phyloP scores from a whole-genome alignment of 2,888 invertebrate genomes.

The Notodonta dromedarius region DNA sequence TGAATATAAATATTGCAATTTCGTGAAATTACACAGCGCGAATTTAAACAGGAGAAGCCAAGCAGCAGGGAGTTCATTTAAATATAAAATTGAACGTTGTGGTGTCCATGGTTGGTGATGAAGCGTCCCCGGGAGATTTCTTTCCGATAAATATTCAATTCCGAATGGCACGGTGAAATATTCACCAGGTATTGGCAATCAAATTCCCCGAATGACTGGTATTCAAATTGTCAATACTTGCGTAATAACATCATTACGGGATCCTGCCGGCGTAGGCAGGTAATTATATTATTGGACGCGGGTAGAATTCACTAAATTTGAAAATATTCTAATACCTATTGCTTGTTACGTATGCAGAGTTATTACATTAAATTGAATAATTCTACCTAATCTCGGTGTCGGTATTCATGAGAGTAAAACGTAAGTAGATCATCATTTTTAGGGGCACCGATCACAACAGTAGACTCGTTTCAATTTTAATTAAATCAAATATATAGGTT shows the following conservation, averaged over 20 bases:
- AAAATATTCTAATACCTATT: too few relatives aligned
- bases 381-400: too few relatives aligned
- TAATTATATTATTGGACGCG: neutral
- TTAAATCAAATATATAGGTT: too few relatives aligned
- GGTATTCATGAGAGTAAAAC: too few relatives aligned
- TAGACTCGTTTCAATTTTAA: too few relatives aligned
- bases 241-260: slow-evolving; percentile 22
- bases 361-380: too few relatives aligned
- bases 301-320: neutral
- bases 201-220: slow-evolving; percentile 28
- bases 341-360: too few relatives aligned
- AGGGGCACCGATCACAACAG: too few relatives aligned
- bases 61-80: neutral
- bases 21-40: slow-evolving; percentile 16
- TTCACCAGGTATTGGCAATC: slow-evolving; percentile 25
- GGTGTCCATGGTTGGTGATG: slow-evolving; percentile 6
- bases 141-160: slow-evolving; percentile 31
- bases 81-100: slow-evolving; percentile 6
- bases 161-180: slow-evolving; percentile 23
- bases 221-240: slow-evolving; percentile 32
- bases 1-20: slow-evolving; percentile 22
- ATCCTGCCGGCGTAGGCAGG: neutral
- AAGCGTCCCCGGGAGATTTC: slow-evolving; percentile 19
- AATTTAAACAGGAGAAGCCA: slow-evolving; percentile 5
- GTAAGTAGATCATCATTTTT: too few relatives aligned